A percentile compares a stretch with the other conserved stretches of the same genome.
Conservation (phyloP, 2,888 invertebrate genomes). For the Euphydryas editha region DNA sequence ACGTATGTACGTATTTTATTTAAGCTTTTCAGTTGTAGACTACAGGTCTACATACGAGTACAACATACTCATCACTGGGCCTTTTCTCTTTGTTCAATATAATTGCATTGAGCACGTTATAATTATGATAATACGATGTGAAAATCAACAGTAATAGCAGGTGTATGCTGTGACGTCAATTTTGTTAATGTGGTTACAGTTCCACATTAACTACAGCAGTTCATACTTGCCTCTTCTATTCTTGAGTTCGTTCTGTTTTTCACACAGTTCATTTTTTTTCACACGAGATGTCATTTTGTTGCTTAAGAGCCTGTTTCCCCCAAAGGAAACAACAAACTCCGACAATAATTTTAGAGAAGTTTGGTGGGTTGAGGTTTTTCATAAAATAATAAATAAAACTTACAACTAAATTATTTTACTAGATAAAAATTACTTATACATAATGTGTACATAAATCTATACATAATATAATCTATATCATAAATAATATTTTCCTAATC, state of each 20-base stretch:
- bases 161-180: conserved; percentile 32
- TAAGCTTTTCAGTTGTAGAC: too few relatives aligned
- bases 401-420: too few relatives aligned
- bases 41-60: too few relatives aligned
- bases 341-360: background rate
- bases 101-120: conserved; percentile 15
- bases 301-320: conserved; percentile 12
- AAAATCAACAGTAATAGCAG: conserved; percentile 26
- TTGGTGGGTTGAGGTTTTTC: conserved; percentile 9
- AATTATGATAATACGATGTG: conserved; percentile 33
- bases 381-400: background rate
- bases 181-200: conserved; percentile 15
- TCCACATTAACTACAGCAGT: conserved; percentile 21
- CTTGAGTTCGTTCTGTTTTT: conserved; percentile 9
- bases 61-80: background rate
- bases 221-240: conserved; percentile 8
- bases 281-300: background rate
- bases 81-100: background rate
- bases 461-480: too few relatives aligned
- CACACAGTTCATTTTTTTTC: background rate
- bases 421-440: too few relatives aligned
- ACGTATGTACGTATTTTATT: too few relatives aligned
- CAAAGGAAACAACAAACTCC: background rate
- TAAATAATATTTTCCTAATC: too few relatives aligned
- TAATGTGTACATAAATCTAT: too few relatives aligned